These are phyloP conservation scores for Tamias sibiricus DNA, from an alignment of 2,113 vertebrate species.

Conservation along the genomic window DNA sequence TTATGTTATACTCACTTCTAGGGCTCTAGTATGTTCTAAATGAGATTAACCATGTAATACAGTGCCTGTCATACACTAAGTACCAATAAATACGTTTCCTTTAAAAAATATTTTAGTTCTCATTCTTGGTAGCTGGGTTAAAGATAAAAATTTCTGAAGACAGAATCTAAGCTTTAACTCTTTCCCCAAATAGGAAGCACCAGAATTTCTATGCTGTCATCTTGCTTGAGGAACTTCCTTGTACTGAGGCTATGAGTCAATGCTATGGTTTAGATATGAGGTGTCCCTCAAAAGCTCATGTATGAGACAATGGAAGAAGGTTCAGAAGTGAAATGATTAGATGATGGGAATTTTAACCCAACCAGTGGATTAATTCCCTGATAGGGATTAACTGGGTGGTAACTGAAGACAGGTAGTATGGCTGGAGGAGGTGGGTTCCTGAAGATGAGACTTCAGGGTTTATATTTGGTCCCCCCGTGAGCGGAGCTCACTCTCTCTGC, in stretches of 20 bases:
- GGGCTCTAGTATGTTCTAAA: neutral
- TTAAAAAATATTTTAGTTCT: neutral
- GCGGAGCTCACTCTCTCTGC: too few species aligned
- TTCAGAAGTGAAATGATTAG: too few species aligned
- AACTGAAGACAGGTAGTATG: too few species aligned
- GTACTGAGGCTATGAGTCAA: neutral
- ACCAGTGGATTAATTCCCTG: too few species aligned
- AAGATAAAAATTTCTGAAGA: neutral
- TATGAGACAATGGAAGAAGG: too few species aligned
- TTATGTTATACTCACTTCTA: neutral
- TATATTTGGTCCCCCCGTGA: too few species aligned
- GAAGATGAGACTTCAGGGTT: too few species aligned
- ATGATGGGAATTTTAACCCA: too few species aligned
- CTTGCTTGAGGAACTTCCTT: neutral
- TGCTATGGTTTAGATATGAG: too few species aligned
- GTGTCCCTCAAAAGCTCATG: too few species aligned
- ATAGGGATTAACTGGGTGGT: too few species aligned
- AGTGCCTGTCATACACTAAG: neutral
- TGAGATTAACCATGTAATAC: neutral
- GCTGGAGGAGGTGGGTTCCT: too few species aligned
- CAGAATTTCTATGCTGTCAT: neutral
- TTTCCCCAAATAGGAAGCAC: neutral
- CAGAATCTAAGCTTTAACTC: neutral
- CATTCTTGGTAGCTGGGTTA: neutral
- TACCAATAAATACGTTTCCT: neutral